Conservation (phyloP, 2,797 vertebrate species). For the Lagorchestes hirsutus region DNA sequence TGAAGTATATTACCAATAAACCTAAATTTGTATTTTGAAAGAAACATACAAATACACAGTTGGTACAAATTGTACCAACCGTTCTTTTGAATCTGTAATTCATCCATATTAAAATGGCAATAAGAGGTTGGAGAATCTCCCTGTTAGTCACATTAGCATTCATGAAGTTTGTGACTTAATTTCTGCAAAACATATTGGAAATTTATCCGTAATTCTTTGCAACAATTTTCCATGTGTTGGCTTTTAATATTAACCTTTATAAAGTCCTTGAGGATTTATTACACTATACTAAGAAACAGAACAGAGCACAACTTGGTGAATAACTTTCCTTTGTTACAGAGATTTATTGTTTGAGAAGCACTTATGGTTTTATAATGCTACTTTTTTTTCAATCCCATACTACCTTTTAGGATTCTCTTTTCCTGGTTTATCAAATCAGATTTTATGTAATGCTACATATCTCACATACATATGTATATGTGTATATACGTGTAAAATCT, state of each 20-base stretch:
- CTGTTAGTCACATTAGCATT: slow-evolving; percentile 70
- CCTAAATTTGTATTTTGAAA: slow-evolving; percentile 51
- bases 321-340: slow-evolving; percentile 36
- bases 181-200: slow-evolving; percentile 57
- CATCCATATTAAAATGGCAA: slow-evolving; percentile 17
- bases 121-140: slow-evolving; percentile 21
- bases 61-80: neutral
- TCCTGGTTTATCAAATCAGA: neutral
- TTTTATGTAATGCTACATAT: neutral
- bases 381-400: neutral
- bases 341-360: slow-evolving; percentile 45
- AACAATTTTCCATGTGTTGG: slow-evolving; percentile 27
- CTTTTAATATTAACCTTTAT: slow-evolving; percentile 50
- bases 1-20: neutral
- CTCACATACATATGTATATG: neutral
- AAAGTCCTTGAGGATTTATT: slow-evolving; percentile 49
- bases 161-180: slow-evolving; percentile 52
- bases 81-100: slow-evolving; percentile 37
- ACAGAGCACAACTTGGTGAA: neutral
- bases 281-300: slow-evolving; percentile 53
- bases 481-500: neutral
- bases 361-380: slow-evolving; percentile 42
- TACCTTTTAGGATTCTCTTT: neutral
- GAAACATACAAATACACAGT: neutral
- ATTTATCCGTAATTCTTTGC: slow-evolving; percentile 64